phyloP scores from a whole-genome alignment of 2,888 invertebrate genomes.

The Pocota personata region DNA sequence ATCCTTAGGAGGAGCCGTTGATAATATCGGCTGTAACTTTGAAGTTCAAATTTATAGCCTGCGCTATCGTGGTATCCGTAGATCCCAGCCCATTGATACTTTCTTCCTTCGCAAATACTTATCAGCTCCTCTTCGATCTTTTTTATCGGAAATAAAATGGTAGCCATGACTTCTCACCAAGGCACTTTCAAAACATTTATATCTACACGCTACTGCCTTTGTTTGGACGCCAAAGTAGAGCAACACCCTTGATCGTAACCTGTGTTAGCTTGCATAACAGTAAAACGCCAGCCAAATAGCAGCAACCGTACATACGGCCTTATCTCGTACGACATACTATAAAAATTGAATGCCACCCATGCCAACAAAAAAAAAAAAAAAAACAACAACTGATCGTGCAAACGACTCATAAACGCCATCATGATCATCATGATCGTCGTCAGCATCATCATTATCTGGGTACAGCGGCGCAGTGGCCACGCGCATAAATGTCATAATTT shows the following conservation, averaged over 20 bases:
- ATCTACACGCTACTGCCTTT: not conserved
- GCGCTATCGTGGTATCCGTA: too few species aligned
- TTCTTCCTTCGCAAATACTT: too few species aligned
- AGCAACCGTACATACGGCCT: slow-evolving; percentile 29
- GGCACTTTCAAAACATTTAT: not conserved
- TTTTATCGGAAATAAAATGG: too few species aligned
- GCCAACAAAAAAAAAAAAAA: slow-evolving; percentile 25
- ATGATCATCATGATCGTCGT: slow-evolving; percentile 45
- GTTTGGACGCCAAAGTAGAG: slow-evolving; percentile 26
- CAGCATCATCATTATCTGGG: slow-evolving; percentile 22
- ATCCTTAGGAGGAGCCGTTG: too few species aligned
- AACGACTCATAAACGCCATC: slow-evolving; percentile 63
- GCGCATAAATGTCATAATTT: slow-evolving; percentile 74
- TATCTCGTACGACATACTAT: slow-evolving; percentile 63
- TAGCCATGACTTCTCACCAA: not conserved
- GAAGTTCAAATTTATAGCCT: too few species aligned
- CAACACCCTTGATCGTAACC: slow-evolving; percentile 48
- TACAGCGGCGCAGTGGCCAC: slow-evolving; percentile 49
- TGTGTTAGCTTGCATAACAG: slow-evolving; percentile 45
- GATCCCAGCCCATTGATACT: too few species aligned
- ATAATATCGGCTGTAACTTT: too few species aligned
- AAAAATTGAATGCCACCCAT: slow-evolving; percentile 58
- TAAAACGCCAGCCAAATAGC: slow-evolving; percentile 30
- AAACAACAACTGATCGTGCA: slow-evolving; percentile 53
- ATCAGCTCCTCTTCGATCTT: too few species aligned